These are phyloP conservation scores for Pomatorhinus ruficollis DNA, from an alignment of 2,113 vertebrate species.

Conservation along the genomic window DNA sequence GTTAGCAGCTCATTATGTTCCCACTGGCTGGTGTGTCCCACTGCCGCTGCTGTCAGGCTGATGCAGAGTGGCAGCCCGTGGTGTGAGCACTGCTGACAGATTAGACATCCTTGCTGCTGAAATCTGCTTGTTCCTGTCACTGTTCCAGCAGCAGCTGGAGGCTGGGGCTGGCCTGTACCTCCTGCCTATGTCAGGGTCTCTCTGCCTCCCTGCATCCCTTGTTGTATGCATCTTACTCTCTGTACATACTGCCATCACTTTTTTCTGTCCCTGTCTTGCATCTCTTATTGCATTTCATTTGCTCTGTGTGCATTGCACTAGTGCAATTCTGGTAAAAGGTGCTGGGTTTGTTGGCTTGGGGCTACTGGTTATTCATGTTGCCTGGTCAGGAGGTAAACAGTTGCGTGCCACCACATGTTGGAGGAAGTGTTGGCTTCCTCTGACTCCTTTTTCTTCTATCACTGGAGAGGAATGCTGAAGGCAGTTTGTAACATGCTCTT, in stretches of 20 bases:
- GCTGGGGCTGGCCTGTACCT: background rate
- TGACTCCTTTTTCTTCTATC: background rate
- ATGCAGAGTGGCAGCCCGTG: slow-evolving; percentile 48
- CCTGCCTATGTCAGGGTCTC: background rate
- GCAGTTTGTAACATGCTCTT: background rate
- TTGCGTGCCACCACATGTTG: background rate
- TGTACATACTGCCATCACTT: background rate
- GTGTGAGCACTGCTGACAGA: slow-evolving; percentile 12
- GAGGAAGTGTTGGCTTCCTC: background rate
- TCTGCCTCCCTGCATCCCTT: background rate
- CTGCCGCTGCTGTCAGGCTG: background rate
- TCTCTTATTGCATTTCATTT: background rate
- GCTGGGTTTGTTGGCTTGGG: background rate
- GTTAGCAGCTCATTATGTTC: slow-evolving; percentile 8
- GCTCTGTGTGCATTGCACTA: background rate
- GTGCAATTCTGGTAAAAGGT: background rate
- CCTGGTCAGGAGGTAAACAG: background rate
- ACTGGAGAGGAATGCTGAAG: background rate
- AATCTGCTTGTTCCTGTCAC: slow-evolving; percentile 67
- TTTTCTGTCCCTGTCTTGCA: background rate
- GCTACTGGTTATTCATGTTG: background rate
- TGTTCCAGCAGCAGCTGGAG: slow-evolving; percentile 43
- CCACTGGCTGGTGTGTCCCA: background rate
- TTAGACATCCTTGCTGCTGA: slow-evolving; percentile 65
- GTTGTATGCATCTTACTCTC: background rate